Evolutionary conservation across 2,113 vertebrate species (phyloP).

Genomic region (Malurus elegans): DNA sequence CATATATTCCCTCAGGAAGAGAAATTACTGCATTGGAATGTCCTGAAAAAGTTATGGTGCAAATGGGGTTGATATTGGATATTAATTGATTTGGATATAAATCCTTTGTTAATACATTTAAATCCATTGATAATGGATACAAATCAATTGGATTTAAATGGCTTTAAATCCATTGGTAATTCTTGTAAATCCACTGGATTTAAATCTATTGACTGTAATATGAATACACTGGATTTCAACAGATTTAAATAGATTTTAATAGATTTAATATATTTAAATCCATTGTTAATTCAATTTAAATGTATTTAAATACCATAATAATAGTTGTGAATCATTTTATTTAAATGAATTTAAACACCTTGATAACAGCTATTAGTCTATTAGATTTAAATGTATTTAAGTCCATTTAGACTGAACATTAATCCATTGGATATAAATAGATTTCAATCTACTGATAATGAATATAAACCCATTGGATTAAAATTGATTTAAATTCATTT

Average conservation of each 20-base stretch:
- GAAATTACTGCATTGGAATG: rapidly evolving
- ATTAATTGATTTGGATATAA: neutral
- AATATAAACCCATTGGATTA: neutral
- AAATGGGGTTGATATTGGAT: neutral
- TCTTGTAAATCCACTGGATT: neutral
- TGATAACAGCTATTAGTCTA: no score
- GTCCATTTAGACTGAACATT: no score
- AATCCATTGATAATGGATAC: neutral
- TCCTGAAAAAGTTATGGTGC: neutral
- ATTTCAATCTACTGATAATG: neutral
- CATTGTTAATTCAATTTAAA: neutral
- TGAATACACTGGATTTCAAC: neutral
- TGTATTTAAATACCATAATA: neutral
- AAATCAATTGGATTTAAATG: neutral
- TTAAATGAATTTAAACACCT: neutral
- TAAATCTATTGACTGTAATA: neutral
- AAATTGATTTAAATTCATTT: neutral
- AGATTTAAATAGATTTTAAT: neutral
- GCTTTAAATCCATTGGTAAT: neutral
- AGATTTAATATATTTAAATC: neutral
- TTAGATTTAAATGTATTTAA: neutral
- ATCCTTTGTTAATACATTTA: neutral
- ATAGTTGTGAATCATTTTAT: rapidly evolving
- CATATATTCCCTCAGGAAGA: rapidly evolving
- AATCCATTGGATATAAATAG: neutral